A percentile compares a stretch with the other conserved stretches of the same genome.
These are phyloP conservation scores for Drosophila novamexicana DNA, from an alignment of 1,140 invertebrate genomes.

Conservation along the genomic window DNA sequence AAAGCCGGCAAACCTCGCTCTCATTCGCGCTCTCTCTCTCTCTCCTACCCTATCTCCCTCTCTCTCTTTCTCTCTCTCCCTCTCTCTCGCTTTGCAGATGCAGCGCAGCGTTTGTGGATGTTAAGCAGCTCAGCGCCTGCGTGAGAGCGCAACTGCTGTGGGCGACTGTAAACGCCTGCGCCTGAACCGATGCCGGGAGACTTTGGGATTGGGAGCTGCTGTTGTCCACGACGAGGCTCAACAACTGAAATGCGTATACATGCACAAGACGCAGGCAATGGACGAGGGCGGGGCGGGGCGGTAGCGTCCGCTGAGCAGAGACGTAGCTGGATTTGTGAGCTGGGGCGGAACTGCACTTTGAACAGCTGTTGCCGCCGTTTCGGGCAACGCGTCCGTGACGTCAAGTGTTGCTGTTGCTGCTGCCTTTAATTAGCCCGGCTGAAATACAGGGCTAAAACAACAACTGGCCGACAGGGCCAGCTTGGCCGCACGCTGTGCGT, in stretches of 20 bases:
- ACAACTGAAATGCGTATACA: conserved; percentile 69
- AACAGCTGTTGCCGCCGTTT: conserved; percentile 67
- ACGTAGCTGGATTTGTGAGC: background rate
- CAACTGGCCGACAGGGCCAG: background rate
- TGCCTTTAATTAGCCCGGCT: conserved; percentile 55
- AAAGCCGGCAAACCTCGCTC: conserved; percentile 52
- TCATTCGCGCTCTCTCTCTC: conserved; percentile 2
- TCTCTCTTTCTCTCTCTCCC: background rate
- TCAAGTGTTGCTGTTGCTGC: conserved; percentile 42
- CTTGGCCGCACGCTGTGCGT: conserved; percentile 37
- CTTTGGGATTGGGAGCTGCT: background rate
- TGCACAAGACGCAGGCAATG: conserved; percentile 5
- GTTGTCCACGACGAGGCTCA: conserved; percentile 51
- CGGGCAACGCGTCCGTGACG: conserved; percentile 40
- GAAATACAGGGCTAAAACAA: conserved; percentile 19
- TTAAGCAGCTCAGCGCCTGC: conserved; percentile 28
- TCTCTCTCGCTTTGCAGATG: conserved; percentile 52
- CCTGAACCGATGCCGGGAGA: conserved; percentile 53
- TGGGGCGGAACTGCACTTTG: conserved; percentile 58
- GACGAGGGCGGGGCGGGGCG: background rate
- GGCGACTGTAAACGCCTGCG: conserved; percentile 40
- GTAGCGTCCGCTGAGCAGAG: background rate
- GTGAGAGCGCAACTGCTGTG: conserved; percentile 16
- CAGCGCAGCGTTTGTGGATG: conserved; percentile 47
- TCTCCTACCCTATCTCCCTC: conserved; percentile 1